Evolutionary conservation across 2,113 vertebrate genomes (phyloP), one percentile per base, ranked within the genome.

Genomic region (Regulus satrapa): DNA sequence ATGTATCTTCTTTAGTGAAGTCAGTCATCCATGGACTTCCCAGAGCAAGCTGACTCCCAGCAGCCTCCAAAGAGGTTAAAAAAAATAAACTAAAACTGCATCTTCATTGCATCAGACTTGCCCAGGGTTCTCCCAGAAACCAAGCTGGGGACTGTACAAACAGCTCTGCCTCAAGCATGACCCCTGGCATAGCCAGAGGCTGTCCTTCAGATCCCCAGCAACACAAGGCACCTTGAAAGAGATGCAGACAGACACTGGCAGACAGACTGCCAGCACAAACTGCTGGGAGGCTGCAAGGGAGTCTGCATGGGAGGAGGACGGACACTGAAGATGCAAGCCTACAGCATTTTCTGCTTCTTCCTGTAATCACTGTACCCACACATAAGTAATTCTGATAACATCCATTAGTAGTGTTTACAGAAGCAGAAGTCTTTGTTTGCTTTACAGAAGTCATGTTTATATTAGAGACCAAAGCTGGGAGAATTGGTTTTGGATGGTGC

Each of bases 181-280:
- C 85, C 85, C 75, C 41, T 45, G 38, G 90, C 85, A 16, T 34
- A 76, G 78, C 94, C 85, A 82, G 75, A 73, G 85, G 94, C 94
- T 0, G 0, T 73, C 49, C 3, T 0, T 92, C 92, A 93, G 66
- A 85, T 92, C 88, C 83, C 58, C 2, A 4, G 62, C 36, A 66
- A 8, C 16, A 31, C 1, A 5, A 82, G 21, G 45, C 43, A 41
- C 9, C 40, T 82, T 72, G 55, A 78, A 62, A 75, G 24, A 59
- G 49, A 28, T 0, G 0, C 69, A 73, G 61, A 75, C 1, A 0
- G 64, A 81, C 18, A 0, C 34, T 28, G 59, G 25, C 58, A 88
- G 82, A 51, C 68, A 80, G 72, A 38, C 84, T 34, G n/a, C 23
- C 64, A 59, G 85, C 58, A 48, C 14, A 1, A 16, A 25, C 32